Conservation (phyloP, 2,797 vertebrate species). For the Sebastes kiyomatsui region DNA sequence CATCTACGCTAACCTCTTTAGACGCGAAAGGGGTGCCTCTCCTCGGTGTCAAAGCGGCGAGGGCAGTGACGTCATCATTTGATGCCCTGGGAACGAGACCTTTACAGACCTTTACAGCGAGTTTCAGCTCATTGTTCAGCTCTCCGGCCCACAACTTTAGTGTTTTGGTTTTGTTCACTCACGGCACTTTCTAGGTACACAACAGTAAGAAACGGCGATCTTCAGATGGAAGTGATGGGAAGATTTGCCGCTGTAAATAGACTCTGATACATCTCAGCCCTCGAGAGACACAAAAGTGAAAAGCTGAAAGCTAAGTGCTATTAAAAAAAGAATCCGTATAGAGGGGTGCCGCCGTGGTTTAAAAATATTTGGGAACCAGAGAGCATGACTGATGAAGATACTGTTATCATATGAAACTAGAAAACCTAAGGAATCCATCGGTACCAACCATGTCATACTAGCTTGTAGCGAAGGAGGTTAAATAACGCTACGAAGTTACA, state of each 20-base stretch:
- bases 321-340: neutral
- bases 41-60: too few relatives aligned
- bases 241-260: neutral
- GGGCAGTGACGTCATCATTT: too few relatives aligned
- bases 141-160: neutral
- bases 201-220: neutral
- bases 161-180: neutral
- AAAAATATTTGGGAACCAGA: neutral
- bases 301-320: conserved; percentile 9
- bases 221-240: neutral
- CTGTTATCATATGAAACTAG: too few relatives aligned
- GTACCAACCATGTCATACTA: too few relatives aligned
- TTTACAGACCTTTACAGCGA: too few relatives aligned
- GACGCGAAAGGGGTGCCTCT: too few relatives aligned
- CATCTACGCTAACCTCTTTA: too few relatives aligned
- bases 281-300: neutral
- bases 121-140: neutral
- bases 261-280: neutral
- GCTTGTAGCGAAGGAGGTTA: too few relatives aligned
- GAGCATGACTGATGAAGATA: neutral
- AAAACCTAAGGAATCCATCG: too few relatives aligned
- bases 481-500: too few relatives aligned
- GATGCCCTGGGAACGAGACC: too few relatives aligned
- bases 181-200: neutral
- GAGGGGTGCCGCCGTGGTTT: neutral